Evolutionary conservation across 2,797 vertebrate species (phyloP).

Genomic region (Podarcis lilfordi): DNA sequence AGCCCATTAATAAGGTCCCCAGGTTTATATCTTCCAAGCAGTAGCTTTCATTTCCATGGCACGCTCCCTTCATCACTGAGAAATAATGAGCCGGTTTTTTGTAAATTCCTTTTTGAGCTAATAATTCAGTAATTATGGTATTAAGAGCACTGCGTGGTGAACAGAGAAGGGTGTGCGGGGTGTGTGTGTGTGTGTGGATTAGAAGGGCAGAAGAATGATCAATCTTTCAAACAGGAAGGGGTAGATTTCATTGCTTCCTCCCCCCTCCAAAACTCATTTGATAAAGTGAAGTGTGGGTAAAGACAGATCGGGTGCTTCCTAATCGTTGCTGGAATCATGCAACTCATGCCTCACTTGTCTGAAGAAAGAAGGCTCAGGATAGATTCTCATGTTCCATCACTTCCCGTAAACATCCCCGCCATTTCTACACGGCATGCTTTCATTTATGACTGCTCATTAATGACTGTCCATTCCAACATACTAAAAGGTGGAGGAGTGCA

Average conservation of each 20-base stretch:
- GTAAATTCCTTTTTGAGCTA: conserved; percentile 53
- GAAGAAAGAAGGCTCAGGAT: neutral
- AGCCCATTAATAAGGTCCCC: conserved; percentile 46
- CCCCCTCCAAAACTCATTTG: conserved; percentile 54
- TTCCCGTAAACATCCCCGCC: conserved; percentile 24
- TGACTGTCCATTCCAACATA: conserved; percentile 23
- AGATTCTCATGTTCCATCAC: neutral
- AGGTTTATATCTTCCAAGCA: conserved; percentile 45
- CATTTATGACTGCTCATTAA: conserved; percentile 28
- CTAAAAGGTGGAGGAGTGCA: conserved; percentile 2
- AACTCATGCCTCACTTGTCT: conserved; percentile 54
- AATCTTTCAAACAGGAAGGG: conserved; percentile 26
- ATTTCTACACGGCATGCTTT: conserved; percentile 7
- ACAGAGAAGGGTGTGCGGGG: neutral
- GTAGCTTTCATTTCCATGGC: conserved; percentile 36
- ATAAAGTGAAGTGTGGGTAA: conserved; percentile 34
- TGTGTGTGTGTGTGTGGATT: conserved; percentile 1
- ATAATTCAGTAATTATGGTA: conserved; percentile 48
- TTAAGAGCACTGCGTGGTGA: conserved; percentile 49
- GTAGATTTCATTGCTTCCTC: conserved; percentile 28
- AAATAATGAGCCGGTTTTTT: conserved; percentile 53
- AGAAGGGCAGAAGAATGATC: conserved; percentile 45
- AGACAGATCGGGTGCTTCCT: conserved; percentile 29
- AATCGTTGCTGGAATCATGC: conserved; percentile 37
- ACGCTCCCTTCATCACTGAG: conserved; percentile 43